Evolutionary conservation across 2,113 vertebrate species (phyloP), one percentile per base, ranked within the genome.

Genomic region (Shinisaurus crocodilurus): DNA sequence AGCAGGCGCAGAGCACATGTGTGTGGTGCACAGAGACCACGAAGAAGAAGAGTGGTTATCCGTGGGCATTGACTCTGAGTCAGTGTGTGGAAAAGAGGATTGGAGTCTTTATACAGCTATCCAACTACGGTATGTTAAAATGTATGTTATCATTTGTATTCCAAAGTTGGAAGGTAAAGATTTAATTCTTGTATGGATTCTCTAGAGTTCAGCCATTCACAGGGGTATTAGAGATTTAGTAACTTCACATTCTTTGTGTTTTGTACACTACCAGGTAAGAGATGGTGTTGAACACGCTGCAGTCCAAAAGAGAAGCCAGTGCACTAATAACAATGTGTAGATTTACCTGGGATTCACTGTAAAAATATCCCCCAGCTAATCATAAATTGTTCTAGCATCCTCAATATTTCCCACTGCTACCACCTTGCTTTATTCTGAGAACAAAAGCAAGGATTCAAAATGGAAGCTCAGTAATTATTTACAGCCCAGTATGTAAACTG

Each of bases 401-500:
- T 91, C 81, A 63, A 0, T 40, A 92, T 63, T 84, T 93, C 83
- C 54, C 77, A 90, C 50, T 86, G 85, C 63, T 80, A 45, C 0
- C 0, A 29, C 32, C 91, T 82, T 72, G 80, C 43, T 72, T 90
- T 82, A 85, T 57, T 34, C 1, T 65, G 2, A 67, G 8, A 87
- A 90, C 72, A 86, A 48, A 86, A 80, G 15, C 13, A 0, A 1
- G 6, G 76, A 90, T 77, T 94, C 91, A 87, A 92, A 94, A 91
- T 79, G 86, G 89, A 92, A 95, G 88, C 18, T 79, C 54, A 63
- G 93, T 67, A 86, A 87, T 86, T 87, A 89, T 60, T 90, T 82
- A 94, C 72, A 91, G 82, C 32, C 74, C 79, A 82, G 83, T 45
- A 54, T 32, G 67, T 74, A 82, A 88, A 50, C 15, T 1, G 89